Conservation (phyloP, 2,113 vertebrate genomes). For the Myanophis thanlyinensis region DNA sequence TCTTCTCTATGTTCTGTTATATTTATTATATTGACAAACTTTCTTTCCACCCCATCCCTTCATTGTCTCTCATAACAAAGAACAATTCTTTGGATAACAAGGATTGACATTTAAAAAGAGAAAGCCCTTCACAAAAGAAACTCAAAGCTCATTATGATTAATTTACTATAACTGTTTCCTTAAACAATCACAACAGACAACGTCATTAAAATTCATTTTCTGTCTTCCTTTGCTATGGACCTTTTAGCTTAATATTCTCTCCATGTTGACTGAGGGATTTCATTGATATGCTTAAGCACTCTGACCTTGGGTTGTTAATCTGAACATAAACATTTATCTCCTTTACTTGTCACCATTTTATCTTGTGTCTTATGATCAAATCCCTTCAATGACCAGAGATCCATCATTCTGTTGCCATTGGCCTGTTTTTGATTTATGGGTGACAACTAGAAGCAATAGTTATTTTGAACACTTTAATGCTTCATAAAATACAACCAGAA, state of each 20-base stretch:
- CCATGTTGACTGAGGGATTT: conserved; percentile 58
- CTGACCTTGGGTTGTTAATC: conserved; percentile 79
- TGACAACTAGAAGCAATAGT: conserved; percentile 58
- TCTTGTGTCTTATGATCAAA: conserved; percentile 69
- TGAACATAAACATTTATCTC: conserved; percentile 74
- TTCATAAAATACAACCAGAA: conserved; percentile 56
- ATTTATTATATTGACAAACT: not conserved
- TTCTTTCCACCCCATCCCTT: not conserved
- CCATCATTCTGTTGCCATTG: conserved; percentile 69
- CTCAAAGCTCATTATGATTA: conserved; percentile 18
- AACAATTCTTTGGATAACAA: conserved; percentile 1
- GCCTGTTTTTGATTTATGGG: conserved; percentile 62
- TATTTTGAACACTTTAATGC: conserved; percentile 66
- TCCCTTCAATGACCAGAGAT: conserved; percentile 61
- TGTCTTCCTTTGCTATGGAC: conserved; percentile 52
- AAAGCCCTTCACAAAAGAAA: not conserved
- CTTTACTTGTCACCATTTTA: conserved; percentile 69
- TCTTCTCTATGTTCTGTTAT: not conserved
- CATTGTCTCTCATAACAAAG: not conserved
- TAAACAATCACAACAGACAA: conserved; percentile 70
- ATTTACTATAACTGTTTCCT: conserved; percentile 44
- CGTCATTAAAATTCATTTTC: conserved; percentile 71
- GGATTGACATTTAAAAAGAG: conserved; percentile 32
- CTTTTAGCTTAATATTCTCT: conserved; percentile 59
- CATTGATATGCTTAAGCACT: conserved; percentile 74